A percentile compares a stretch with the other conserved stretches of the same genome.
Conservation (phyloP, 2,113 vertebrate genomes). For the Corythornis vintsioides region DNA sequence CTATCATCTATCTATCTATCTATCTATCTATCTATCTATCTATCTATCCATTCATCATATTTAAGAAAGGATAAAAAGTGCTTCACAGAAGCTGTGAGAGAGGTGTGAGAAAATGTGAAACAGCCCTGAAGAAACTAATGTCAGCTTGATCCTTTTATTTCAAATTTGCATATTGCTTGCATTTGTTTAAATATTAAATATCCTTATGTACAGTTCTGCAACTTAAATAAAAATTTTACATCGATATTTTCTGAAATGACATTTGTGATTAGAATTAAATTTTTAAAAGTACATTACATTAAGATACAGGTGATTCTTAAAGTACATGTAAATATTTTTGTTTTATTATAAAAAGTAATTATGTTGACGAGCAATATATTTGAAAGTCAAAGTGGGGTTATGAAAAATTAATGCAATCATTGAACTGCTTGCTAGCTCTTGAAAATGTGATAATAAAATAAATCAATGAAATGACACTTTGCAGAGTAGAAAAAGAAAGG, state of each 20-base stretch:
- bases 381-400: slow-evolving; percentile 40
- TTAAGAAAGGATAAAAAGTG: background rate
- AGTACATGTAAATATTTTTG: slow-evolving; percentile 61
- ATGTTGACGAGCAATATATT: slow-evolving; percentile 47
- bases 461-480: slow-evolving; percentile 34
- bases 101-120: background rate
- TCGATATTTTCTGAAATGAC: slow-evolving; percentile 23
- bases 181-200: background rate
- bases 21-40: background rate
- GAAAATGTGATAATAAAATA: slow-evolving; percentile 55
- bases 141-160: background rate
- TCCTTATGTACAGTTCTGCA: background rate
- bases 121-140: too few relatives aligned
- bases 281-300: slow-evolving; percentile 22
- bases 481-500: background rate
- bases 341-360: slow-evolving; percentile 68
- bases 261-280: slow-evolving; percentile 33
- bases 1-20: background rate
- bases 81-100: background rate
- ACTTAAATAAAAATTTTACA: slow-evolving; percentile 37
- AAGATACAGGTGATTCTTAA: slow-evolving; percentile 32
- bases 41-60: background rate
- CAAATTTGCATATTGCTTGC: background rate
- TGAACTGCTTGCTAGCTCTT: slow-evolving; percentile 51
- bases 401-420: slow-evolving; percentile 66